Conservation (phyloP, 2,888 invertebrate genomes). For the Protonemura montana region DNA sequence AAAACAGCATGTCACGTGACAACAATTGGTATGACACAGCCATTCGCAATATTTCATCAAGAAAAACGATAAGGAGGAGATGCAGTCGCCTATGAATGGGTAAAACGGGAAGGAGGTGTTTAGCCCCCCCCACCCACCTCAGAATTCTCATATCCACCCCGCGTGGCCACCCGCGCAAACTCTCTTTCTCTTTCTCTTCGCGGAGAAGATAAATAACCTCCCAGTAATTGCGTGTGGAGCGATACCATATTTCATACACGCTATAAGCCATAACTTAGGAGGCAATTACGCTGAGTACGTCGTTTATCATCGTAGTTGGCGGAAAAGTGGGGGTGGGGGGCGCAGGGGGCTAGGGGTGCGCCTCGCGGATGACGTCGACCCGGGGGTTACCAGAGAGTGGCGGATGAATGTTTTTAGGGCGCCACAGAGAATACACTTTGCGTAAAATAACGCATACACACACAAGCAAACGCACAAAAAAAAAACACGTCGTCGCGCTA, state of each 20-base stretch:
- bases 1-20: slow-evolving; percentile 44
- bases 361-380: slow-evolving; percentile 28
- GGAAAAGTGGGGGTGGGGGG: slow-evolving; percentile 49
- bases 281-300: slow-evolving; percentile 68
- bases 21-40: slow-evolving; percentile 42
- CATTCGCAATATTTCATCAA: slow-evolving; percentile 45
- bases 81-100: slow-evolving; percentile 46
- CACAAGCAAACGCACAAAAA: neutral
- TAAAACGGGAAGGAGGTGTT: slow-evolving; percentile 46
- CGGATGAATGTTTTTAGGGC: slow-evolving; percentile 42
- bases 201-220: slow-evolving; percentile 63
- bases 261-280: slow-evolving; percentile 67
- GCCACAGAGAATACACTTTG: slow-evolving; percentile 38
- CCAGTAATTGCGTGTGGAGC: slow-evolving; percentile 67
- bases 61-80: slow-evolving; percentile 36
- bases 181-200: slow-evolving; percentile 40
- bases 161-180: neutral
- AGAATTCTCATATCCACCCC: slow-evolving; percentile 24
- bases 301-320: slow-evolving; percentile 62
- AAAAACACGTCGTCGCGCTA: slow-evolving; percentile 1
- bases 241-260: slow-evolving; percentile 67
- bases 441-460: slow-evolving; percentile 21
- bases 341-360: slow-evolving; percentile 39
- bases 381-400: slow-evolving; percentile 36
- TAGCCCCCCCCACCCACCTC: slow-evolving; percentile 31